These are phyloP conservation scores for Bursaphelenchus okinawaensis DNA, from an alignment of 2,888 invertebrate genomes.

Conservation along the genomic window DNA sequence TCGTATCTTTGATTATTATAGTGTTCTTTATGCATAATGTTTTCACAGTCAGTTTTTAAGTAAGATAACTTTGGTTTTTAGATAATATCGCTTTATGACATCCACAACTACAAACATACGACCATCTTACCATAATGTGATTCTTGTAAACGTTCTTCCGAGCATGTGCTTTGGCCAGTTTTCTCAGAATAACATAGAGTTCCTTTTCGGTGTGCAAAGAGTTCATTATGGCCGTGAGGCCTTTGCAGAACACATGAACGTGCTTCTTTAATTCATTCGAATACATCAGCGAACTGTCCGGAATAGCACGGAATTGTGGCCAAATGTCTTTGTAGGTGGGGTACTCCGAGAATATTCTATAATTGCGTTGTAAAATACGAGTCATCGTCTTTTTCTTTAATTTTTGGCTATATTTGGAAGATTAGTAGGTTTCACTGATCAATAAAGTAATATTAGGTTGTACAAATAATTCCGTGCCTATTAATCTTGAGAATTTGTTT, in stretches of 20 bases:
- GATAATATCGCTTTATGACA: no score
- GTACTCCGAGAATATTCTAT: slow-evolving; percentile 42
- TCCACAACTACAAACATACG: no score
- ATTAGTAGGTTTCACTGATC: no score
- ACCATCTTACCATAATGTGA: slow-evolving; percentile 34
- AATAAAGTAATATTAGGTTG: no score
- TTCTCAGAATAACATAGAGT: slow-evolving; percentile 8
- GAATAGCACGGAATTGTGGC: slow-evolving; percentile 42
- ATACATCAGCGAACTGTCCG: slow-evolving; percentile 38
- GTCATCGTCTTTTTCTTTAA: no score
- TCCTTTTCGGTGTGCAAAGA: slow-evolving; percentile 15
- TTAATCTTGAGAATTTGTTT: no score
- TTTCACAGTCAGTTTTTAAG: no score
- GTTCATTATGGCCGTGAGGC: slow-evolving; percentile 31
- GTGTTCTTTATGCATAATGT: no score
- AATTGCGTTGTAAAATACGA: slow-evolving; percentile 3
- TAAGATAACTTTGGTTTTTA: no score
- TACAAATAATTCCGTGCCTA: no score
- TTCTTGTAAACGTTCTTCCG: slow-evolving; percentile 41
- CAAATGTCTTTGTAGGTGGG: slow-evolving; percentile 48
- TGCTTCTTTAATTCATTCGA: slow-evolving; percentile 41
- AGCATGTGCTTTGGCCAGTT: slow-evolving; percentile 37
- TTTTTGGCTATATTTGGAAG: no score
- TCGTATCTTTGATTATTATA: no score
- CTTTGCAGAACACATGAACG: slow-evolving; percentile 41